Evolutionary conservation across 2,797 vertebrate species (phyloP).

Genomic region (Oreochromis grahami): DNA sequence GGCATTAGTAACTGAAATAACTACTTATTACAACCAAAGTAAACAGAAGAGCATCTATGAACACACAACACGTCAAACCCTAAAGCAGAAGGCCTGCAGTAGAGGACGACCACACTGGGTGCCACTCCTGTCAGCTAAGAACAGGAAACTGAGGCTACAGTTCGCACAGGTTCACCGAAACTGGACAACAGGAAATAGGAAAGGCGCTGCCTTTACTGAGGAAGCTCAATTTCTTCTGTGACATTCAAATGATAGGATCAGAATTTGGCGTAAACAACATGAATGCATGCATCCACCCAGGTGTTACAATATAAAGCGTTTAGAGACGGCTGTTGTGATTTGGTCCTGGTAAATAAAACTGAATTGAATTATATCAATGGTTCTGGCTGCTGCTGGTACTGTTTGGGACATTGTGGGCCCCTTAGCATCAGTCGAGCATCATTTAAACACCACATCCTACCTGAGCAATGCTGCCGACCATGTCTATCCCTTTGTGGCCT

Average conservation of each 20-base stretch:
- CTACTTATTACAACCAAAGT: background rate
- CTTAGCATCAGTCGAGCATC: background rate
- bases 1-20: background rate
- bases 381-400: background rate
- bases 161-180: background rate
- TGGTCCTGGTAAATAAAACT: background rate
- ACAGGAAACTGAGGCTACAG: background rate
- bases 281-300: background rate
- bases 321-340: background rate
- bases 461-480: background rate
- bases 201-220: background rate
- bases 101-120: background rate
- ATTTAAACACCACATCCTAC: background rate
- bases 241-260: background rate
- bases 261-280: slow-evolving; percentile 18
- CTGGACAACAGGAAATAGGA: background rate
- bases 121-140: background rate
- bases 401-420: background rate
- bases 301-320: no score
- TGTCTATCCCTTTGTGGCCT: rapidly evolving
- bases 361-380: background rate
- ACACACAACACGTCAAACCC: background rate
- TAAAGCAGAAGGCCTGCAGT: background rate
- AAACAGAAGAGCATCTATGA: background rate
- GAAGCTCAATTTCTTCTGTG: background rate